Conservation (phyloP, 2,113 vertebrate genomes). For the Dunckerocampus dactyliophorus region DNA sequence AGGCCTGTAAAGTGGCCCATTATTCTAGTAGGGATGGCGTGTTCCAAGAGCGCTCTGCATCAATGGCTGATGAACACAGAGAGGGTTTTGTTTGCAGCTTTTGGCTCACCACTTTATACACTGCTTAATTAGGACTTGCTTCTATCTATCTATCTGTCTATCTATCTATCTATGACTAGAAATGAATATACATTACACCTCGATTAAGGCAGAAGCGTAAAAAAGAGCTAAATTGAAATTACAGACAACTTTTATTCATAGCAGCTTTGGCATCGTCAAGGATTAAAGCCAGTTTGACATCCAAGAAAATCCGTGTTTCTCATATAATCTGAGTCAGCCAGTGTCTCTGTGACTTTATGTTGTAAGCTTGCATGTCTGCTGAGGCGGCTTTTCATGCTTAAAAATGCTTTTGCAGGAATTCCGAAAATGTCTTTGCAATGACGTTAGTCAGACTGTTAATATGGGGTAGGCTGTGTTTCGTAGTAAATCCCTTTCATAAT, state of each 20-base stretch:
- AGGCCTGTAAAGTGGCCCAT: constrained; percentile 74
- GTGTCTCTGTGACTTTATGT: constrained; percentile 59
- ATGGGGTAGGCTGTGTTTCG: too few relatives aligned
- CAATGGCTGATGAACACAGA: constrained; percentile 71
- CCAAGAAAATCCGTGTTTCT: constrained; percentile 31
- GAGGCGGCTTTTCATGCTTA: constrained; percentile 67
- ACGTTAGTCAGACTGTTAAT: neutral
- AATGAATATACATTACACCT: too few relatives aligned
- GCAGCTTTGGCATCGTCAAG: neutral
- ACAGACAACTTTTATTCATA: neutral
- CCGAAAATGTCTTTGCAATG: constrained; percentile 9
- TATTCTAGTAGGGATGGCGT: constrained; percentile 69
- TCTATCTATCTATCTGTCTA: constrained; percentile 45
- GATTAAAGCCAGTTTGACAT: constrained; percentile 16
- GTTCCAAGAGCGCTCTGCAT: constrained; percentile 70
- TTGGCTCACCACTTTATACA: constrained; percentile 65
- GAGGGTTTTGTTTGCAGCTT: constrained; percentile 64
- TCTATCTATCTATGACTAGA: constrained; percentile 53
- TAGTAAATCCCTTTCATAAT: too few relatives aligned
- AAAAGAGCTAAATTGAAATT: too few relatives aligned
- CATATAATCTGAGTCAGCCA: constrained; percentile 38
- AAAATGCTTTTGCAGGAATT: constrained; percentile 42
- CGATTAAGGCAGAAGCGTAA: too few relatives aligned
- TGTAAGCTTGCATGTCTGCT: constrained; percentile 60
- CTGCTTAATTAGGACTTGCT: constrained; percentile 69